Evolutionary conservation across 2,113 vertebrate genomes (phyloP).

Genomic region (Hemichromis elongatus): DNA sequence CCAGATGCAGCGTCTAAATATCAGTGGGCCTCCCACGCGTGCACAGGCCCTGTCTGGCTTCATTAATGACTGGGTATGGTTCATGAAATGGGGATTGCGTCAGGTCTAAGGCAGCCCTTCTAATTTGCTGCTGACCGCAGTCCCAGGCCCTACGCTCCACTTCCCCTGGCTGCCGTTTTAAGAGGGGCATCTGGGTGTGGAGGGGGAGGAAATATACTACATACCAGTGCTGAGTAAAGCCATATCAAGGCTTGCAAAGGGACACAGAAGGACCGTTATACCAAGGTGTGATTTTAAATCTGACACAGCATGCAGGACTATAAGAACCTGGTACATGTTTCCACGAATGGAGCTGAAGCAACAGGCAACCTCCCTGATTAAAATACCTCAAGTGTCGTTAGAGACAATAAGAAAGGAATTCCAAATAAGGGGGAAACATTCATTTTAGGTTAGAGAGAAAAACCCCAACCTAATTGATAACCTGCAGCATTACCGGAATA

Average conservation of each 20-base stretch:
- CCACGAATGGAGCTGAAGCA: neutral
- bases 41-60: constrained; percentile 47
- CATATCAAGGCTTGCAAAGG: constrained; percentile 8
- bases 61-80: constrained; percentile 65
- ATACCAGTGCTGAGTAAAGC: constrained; percentile 36
- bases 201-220: constrained; percentile 35
- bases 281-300: constrained; percentile 45
- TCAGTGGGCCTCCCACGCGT: constrained; percentile 51
- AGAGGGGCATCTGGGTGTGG: constrained; percentile 55
- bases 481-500: constrained; percentile 16
- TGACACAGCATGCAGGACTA: neutral
- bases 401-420: neutral
- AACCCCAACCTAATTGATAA: constrained; percentile 16
- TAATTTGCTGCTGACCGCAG: constrained; percentile 61
- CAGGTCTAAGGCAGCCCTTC: constrained; percentile 58
- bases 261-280: neutral
- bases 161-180: constrained; percentile 45
- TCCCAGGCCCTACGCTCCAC: constrained; percentile 44
- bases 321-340: neutral
- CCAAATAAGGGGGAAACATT: neutral
- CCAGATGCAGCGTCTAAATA: constrained; percentile 27
- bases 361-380: neutral
- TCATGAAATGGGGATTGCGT: constrained; percentile 50
- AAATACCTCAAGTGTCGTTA: neutral
- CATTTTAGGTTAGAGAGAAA: neutral